Base-by-base conservation (phyloP, 2,113 vertebrate species). In the Strix aluco region DNA sequence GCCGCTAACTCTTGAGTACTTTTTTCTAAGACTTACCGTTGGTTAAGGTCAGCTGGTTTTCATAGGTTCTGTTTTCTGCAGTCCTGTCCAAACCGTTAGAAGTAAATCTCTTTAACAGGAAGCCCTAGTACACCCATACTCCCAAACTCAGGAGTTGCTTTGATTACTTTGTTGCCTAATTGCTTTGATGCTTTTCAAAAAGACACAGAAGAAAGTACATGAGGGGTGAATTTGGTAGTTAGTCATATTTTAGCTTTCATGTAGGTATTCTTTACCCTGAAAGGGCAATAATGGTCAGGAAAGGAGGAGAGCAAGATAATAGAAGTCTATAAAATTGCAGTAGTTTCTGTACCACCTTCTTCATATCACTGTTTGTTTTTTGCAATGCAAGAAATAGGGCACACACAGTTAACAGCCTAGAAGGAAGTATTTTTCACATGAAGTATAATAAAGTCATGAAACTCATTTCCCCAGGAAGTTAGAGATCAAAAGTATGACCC, bases 381-480 rank as follows among this genome's bases (percentile, higher is more conserved):
- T 78, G 14, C 44, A 63, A 2, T 67, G 23, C 25, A 86, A 75
- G 26, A 82, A 82, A 40, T 36, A 67, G 23, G 21, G 36, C 54
- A 32, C 23, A 44, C 18, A 10, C 6, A n/a, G n/a, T 67, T 85
- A 92, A 61, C 23, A 51, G 18, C n/a, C 14, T 40, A 75, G 72
- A 94, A 90, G 81, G 78, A 88, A 95, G 36, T 84, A 21, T 69
- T 95, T 92, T 89, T 84, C 65, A 52, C 30, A 20, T 78, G 25
- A 32, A 34, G 22, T 55, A 15, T 81, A 84, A 75, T 91, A 47
- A 88, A 81, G 42, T 71, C 5, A 63, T 88, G 73, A 86, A 94
- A 78, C 26, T 65, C 13, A 81, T 86, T 97, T 95, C 69, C 57
- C 46, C 26, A 81, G 91, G 83, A 95, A 81, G 65, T 91, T 91